phyloP scores from a whole-genome alignment of 2,113 vertebrate genomes.

The Strigops habroptila region DNA sequence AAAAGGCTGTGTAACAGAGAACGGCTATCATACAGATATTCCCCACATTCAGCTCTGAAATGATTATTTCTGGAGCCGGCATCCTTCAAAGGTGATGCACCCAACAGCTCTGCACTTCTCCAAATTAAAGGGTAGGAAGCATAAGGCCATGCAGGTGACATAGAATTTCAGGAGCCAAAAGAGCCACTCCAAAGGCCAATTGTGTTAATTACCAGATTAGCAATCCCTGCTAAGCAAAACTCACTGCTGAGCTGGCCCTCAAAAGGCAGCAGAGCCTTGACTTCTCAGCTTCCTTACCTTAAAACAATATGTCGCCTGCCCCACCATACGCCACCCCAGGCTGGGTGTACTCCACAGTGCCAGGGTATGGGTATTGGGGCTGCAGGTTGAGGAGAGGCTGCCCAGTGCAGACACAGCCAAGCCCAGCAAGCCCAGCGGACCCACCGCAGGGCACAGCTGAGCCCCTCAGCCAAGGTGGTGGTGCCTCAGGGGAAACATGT shows the following conservation, averaged over 20 bases:
- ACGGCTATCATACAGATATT: rapidly evolving
- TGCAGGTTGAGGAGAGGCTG: background rate
- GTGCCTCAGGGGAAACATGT: no score
- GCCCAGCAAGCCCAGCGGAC: background rate
- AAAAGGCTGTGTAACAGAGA: background rate
- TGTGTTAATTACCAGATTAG: background rate
- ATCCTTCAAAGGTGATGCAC: background rate
- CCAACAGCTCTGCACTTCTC: background rate
- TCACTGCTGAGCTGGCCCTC: background rate
- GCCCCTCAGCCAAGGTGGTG: background rate
- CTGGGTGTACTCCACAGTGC: background rate
- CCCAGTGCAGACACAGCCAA: rapidly evolving
- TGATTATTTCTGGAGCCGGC: background rate
- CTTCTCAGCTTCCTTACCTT: background rate
- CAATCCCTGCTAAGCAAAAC: background rate
- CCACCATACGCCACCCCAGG: no score
- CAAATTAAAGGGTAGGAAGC: background rate
- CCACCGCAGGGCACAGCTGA: background rate
- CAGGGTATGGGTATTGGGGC: background rate
- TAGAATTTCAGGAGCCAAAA: background rate
- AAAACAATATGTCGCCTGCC: rapidly evolving
- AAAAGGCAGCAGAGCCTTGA: rapidly evolving
- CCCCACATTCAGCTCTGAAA: rapidly evolving
- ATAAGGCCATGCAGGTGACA: background rate
- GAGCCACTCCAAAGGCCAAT: background rate